phyloP scores from a whole-genome alignment of 2,797 vertebrate species.

The Austrolebias charrua region DNA sequence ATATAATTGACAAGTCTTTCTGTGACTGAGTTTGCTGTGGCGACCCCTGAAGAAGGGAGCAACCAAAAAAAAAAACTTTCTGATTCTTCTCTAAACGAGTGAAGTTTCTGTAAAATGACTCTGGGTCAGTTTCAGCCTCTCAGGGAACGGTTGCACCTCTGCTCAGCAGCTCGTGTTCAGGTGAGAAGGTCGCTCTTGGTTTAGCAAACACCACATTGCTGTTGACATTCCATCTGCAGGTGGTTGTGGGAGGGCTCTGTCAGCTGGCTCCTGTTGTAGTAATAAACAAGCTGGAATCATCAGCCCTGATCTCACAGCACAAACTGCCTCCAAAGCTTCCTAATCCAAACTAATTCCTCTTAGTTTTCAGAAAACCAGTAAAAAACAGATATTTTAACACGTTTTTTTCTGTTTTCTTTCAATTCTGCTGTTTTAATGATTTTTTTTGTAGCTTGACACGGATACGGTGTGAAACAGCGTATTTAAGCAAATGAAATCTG shows the following conservation, averaged over 20 bases:
- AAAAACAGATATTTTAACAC: background rate
- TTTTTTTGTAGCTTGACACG: background rate
- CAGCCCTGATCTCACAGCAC: background rate
- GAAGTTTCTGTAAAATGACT: background rate
- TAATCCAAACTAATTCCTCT: conserved; percentile 1
- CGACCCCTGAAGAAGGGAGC: too few species aligned
- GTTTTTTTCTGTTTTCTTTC: background rate
- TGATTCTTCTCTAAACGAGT: background rate
- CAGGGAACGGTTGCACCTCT: background rate
- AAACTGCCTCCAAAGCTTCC: background rate
- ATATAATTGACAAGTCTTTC: too few species aligned
- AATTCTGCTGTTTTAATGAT: background rate
- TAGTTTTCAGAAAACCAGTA: background rate
- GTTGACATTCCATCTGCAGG: background rate
- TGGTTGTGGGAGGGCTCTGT: background rate
- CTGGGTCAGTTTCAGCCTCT: background rate
- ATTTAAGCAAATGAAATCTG: background rate
- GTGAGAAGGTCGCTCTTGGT: conserved; percentile 4
- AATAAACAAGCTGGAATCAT: conserved; percentile 18
- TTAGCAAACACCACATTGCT: background rate
- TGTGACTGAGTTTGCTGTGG: too few species aligned
- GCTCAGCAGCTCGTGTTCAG: background rate
- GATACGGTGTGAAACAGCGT: too few species aligned
- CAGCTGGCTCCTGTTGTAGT: conserved; percentile 21
- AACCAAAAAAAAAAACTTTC: too few species aligned